These are phyloP conservation scores for Parnassius glacialis DNA, from an alignment of 2,888 invertebrate genomes.

Conservation along the genomic window DNA sequence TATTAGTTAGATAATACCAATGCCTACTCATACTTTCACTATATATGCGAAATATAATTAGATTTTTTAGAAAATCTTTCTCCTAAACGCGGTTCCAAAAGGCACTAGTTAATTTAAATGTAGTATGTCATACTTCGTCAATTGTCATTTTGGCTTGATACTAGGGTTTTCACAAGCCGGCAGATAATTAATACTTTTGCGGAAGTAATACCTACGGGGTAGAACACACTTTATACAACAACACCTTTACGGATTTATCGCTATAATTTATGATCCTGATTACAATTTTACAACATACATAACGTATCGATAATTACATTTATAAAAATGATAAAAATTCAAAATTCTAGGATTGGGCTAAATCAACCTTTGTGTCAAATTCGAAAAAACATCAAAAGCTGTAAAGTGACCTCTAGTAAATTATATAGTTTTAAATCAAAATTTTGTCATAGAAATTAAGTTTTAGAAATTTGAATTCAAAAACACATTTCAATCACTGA, in stretches of 20 bases:
- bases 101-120: conserved; percentile 62
- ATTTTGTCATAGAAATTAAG: no score
- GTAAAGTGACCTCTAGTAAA: no score
- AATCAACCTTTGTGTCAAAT: no score
- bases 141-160: conserved; percentile 23
- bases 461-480: no score
- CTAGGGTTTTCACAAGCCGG: conserved; percentile 2
- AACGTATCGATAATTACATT: no score
- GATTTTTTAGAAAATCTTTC: conserved; percentile 41
- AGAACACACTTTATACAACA: background rate
- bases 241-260: conserved; percentile 4
- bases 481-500: no score
- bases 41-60: conserved; percentile 28
- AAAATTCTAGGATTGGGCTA: no score
- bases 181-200: background rate
- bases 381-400: background rate
- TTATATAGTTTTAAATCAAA: no score
- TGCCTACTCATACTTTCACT: conserved; percentile 22
- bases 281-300: background rate
- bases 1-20: conserved; percentile 16
- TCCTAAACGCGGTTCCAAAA: conserved; percentile 58
- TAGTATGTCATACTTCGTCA: conserved; percentile 1
- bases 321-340: no score
- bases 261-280: background rate
- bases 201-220: background rate